phyloP scores from a whole-genome alignment of 2,797 vertebrate genomes.

The Sebastes variabilis region DNA sequence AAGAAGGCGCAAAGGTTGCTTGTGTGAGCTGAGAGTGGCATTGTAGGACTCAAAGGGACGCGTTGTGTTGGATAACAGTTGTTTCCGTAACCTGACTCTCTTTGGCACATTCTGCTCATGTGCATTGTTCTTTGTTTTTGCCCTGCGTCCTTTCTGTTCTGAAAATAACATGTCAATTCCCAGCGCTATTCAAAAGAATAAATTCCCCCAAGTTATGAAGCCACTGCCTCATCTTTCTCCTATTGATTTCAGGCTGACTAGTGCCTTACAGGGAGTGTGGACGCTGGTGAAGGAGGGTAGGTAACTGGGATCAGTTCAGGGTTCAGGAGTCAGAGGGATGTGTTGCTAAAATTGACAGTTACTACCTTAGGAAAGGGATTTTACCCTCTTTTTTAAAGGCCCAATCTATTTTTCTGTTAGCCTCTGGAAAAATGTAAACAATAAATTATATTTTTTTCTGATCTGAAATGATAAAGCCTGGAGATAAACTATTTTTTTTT shows the following conservation, averaged over 20 bases:
- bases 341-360: neutral
- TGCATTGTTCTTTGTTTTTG: slow-evolving; percentile 47
- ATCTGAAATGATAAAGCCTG: slow-evolving; percentile 7
- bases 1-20: neutral
- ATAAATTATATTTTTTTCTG: neutral
- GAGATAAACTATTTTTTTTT: neutral
- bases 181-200: slow-evolving; percentile 18
- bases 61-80: neutral
- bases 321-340: slow-evolving; percentile 9
- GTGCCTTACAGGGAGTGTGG: slow-evolving; percentile 13
- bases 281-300: neutral
- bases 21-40: neutral
- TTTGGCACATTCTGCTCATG: slow-evolving; percentile 1
- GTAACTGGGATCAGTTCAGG: neutral
- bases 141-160: slow-evolving; percentile 24
- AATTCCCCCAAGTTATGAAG: slow-evolving; percentile 27
- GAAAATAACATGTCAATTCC: slow-evolving; percentile 37
- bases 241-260: slow-evolving; percentile 30
- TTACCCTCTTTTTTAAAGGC: neutral
- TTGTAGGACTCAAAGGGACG: neutral
- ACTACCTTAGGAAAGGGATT: neutral
- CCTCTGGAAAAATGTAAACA: slow-evolving; percentile 3
- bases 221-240: slow-evolving; percentile 26
- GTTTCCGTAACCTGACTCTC: slow-evolving; percentile 10
- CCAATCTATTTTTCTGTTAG: neutral